Evolutionary conservation across 2,797 vertebrate species (phyloP), one percentile per base, ranked within the genome.

Genomic region (Mormyrus hasselquistii): DNA sequence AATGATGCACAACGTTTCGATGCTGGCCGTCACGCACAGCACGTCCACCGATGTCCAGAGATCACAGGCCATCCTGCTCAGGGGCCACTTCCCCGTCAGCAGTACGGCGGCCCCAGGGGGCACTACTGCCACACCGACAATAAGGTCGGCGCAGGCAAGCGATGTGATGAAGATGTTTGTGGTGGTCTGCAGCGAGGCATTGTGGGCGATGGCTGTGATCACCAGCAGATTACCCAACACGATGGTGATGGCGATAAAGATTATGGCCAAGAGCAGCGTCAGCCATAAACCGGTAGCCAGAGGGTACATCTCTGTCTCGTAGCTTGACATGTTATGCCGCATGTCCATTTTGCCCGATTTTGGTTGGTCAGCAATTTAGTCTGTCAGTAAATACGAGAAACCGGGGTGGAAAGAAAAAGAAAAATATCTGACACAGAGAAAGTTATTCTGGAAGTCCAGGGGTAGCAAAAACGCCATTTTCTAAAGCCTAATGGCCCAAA

Each of bases 141-240:
- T 96, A 90, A 99, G 96, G 94, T 99, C 98, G 0, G 98, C 98
- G 0, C 97, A 96, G 0, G 98, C 97, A 94, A 99, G 95, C 0
- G 98, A 99, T 91, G 97, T 99, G 91, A 99, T 96, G 92, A 99
- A 99, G 90, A 98, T 96, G 92, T 99, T 99, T 90, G 98, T 99
- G 4, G 97, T 97, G 0, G 97, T 99, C 92, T 99, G 98, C 38
- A 99, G 95, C 92, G 97, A 95, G 0, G 96, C 94, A 1, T 97
- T 99, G 38, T 94, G 96, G n/a, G 97, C 95, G 38, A 99, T 95
- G 89, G 98, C 96, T 14, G 96, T 95, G 85, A 99, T 98, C 44
- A 98, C 97, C 93, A 99, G 92, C 93, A 97, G 90, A 94, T 99
- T 99, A 25, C 98, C 98, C 6, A 95, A 91, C 89, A 98, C 97